A percentile compares a stretch with the other conserved stretches of the same genome.
phyloP scores from a whole-genome alignment of 2,888 invertebrate genomes.

The Anaspis maculata region DNA sequence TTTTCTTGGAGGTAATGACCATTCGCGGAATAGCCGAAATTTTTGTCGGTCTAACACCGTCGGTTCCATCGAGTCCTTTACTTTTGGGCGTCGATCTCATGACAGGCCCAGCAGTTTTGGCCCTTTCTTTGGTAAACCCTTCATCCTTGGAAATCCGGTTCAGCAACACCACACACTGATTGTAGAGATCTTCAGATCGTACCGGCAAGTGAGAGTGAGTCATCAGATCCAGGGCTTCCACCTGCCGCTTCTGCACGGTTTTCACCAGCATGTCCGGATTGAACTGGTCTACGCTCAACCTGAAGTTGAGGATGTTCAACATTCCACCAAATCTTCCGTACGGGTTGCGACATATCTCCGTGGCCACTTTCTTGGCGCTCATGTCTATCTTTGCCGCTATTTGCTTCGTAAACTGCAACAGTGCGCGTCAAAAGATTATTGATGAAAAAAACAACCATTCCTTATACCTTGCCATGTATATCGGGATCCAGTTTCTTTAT shows the following conservation, averaged over 20 bases:
- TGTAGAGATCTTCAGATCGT: constrained; percentile 6
- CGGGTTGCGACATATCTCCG: constrained; percentile 47
- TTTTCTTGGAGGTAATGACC: too few relatives aligned
- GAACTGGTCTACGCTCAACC: constrained; percentile 15
- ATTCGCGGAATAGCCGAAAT: too few relatives aligned
- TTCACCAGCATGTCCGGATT: not conserved
- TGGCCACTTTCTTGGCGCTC: constrained; percentile 42
- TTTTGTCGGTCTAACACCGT: too few relatives aligned
- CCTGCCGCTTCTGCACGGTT: not conserved
- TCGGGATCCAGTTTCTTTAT: constrained; percentile 35
- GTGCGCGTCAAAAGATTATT: not conserved
- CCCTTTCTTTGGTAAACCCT: too few relatives aligned
- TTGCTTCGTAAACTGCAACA: constrained; percentile 40
- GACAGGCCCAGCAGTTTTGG: too few relatives aligned
- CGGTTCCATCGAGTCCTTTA: too few relatives aligned
- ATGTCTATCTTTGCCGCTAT: constrained; percentile 46
- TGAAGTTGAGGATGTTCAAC: constrained; percentile 48
- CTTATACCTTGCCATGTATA: constrained; percentile 26
- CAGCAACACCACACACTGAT: constrained; percentile 10
- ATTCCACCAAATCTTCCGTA: constrained; percentile 53
- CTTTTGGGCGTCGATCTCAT: too few relatives aligned
- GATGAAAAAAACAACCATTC: not conserved
- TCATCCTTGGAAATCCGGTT: constrained; percentile 9
- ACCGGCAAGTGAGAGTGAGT: constrained; percentile 1
- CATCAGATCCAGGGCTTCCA: not conserved